Conservation (phyloP, 2,888 invertebrate genomes). For the Cataglyphis cursor region DNA sequence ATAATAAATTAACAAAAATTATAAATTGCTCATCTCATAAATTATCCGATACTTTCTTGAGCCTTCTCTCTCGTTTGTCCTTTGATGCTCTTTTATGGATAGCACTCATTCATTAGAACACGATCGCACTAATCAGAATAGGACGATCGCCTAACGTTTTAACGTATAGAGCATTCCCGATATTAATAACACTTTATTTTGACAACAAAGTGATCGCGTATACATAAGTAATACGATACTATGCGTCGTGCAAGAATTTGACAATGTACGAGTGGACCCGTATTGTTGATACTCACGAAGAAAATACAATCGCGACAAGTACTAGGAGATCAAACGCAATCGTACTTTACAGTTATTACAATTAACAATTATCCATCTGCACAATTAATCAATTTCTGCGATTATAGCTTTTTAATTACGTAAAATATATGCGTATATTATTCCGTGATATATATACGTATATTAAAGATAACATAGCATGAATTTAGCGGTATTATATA, state of each 20-base stretch:
- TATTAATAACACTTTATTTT: background rate
- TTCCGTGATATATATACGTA: background rate
- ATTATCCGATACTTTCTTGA: background rate
- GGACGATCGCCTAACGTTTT: background rate
- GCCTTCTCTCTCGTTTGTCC: background rate
- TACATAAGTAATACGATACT: too few species aligned
- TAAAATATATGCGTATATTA: too few species aligned
- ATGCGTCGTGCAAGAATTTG: too few species aligned
- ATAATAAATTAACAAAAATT: background rate
- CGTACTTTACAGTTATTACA: too few species aligned
- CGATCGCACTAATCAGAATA: background rate
- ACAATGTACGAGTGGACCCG: too few species aligned
- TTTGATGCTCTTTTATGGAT: background rate
- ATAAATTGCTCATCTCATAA: background rate
- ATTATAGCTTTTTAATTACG: background rate
- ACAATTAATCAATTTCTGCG: too few species aligned
- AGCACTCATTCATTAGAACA: background rate
- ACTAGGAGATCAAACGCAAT: too few species aligned
- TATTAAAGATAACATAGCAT: background rate
- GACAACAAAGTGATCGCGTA: too few species aligned
- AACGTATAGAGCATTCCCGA: background rate
- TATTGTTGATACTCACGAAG: too few species aligned
- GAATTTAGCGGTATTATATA: background rate
- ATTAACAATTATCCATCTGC: too few species aligned
- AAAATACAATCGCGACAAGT: too few species aligned